These are phyloP conservation scores for Lindbergichthys nudifrons DNA, from an alignment of 2,797 vertebrate genomes.

Conservation along the genomic window DNA sequence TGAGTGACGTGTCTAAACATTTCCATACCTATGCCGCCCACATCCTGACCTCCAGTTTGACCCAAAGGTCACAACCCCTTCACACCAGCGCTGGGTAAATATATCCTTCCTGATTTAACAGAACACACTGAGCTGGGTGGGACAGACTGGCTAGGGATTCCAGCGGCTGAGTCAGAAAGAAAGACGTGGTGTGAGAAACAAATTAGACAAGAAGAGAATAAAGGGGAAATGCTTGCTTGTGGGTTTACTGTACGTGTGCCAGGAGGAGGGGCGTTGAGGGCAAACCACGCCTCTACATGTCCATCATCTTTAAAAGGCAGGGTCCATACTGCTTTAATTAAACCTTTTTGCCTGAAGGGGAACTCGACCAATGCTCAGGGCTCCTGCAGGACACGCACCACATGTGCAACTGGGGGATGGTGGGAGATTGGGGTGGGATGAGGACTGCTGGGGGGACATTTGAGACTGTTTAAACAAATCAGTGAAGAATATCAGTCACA, in stretches of 20 bases:
- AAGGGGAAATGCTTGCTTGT: constrained; percentile 37
- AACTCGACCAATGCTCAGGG: constrained; percentile 45
- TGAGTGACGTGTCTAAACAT: constrained; percentile 58
- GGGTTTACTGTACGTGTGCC: constrained; percentile 43
- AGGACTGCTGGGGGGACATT: constrained; percentile 66
- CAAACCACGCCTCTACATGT: constrained; percentile 19
- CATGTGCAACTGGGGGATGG: constrained; percentile 54
- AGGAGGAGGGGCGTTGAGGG: constrained; percentile 5
- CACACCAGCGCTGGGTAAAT: constrained; percentile 71
- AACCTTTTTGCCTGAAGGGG: constrained; percentile 61
- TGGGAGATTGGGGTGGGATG: constrained; percentile 24
- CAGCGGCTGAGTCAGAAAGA: constrained; percentile 54
- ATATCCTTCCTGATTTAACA: constrained; percentile 72
- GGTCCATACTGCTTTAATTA: constrained; percentile 76
- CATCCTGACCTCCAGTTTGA: constrained; percentile 65
- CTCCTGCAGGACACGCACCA: constrained; percentile 57
- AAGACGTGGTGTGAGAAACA: constrained; percentile 55
- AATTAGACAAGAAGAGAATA: constrained; percentile 45
- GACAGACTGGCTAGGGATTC: constrained; percentile 23
- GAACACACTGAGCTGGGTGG: constrained; percentile 44
- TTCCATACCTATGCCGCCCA: constrained; percentile 58
- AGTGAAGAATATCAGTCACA: constrained; percentile 77
- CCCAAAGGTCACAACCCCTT: constrained; percentile 67
- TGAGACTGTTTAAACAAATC: constrained; percentile 85
- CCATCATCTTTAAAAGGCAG: constrained; percentile 52